Conservation (phyloP, 2,797 vertebrate species). For the Rhinophrynus dorsalis region DNA sequence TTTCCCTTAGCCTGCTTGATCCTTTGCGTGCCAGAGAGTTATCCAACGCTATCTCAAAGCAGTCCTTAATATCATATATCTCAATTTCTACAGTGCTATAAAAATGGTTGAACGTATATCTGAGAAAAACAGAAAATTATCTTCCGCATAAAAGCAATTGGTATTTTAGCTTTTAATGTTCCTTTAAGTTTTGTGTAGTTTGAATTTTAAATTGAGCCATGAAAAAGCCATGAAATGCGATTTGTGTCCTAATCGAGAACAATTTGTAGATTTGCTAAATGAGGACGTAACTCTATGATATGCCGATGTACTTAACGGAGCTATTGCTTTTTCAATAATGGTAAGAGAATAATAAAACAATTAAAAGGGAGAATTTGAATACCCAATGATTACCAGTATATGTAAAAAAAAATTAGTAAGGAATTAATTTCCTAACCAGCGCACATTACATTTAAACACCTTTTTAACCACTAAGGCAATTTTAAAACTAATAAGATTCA, state of each 20-base stretch:
- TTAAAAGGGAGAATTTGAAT: slow-evolving; percentile 28
- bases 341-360: slow-evolving; percentile 43
- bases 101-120: no score
- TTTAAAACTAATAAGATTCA: slow-evolving; percentile 67
- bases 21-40: no score
- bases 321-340: slow-evolving; percentile 39
- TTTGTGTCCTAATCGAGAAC: slow-evolving; percentile 15
- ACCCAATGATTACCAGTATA: slow-evolving; percentile 33
- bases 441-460: slow-evolving; percentile 52
- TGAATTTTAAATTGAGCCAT: background rate
- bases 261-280: slow-evolving; percentile 27
- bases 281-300: slow-evolving; percentile 11
- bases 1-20: no score
- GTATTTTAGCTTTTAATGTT: no score
- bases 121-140: no score
- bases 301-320: slow-evolving; percentile 26
- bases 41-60: no score
- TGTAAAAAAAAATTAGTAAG: slow-evolving; percentile 38
- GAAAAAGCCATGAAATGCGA: slow-evolving; percentile 1
- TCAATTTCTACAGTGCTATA: no score
- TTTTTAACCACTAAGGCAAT: slow-evolving; percentile 66
- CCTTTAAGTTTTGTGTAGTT: background rate
- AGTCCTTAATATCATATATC: no score
- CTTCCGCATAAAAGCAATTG: no score
- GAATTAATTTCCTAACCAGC: slow-evolving; percentile 39